A percentile compares a stretch with the other conserved stretches of the same genome.
Conservation (phyloP, 1,140 invertebrate species). For the Euglossa dilemma region DNA sequence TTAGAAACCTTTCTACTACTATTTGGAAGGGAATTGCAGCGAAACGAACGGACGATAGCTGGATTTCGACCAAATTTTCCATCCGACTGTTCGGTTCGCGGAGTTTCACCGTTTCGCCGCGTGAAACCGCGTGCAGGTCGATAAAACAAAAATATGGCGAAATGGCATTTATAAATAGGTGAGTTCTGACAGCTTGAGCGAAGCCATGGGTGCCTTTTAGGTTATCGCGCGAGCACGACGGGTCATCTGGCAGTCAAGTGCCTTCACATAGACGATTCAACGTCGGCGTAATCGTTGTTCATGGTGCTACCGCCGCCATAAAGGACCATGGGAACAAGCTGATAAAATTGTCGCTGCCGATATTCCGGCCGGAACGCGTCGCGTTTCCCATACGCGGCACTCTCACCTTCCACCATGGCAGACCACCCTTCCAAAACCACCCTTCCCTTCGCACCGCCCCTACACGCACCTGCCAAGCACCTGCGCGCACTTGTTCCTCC, state of each 20-base stretch:
- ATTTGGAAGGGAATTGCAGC: background rate
- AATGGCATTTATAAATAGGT: slow-evolving; percentile 81
- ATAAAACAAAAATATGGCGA: slow-evolving; percentile 66
- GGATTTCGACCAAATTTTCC: background rate
- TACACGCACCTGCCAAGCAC: slow-evolving; percentile 18
- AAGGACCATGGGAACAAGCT: slow-evolving; percentile 79
- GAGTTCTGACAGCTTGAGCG: slow-evolving; percentile 80
- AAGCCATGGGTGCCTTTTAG: slow-evolving; percentile 81
- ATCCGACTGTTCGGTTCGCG: background rate
- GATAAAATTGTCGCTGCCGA: slow-evolving; percentile 78
- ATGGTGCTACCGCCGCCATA: slow-evolving; percentile 78
- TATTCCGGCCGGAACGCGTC: slow-evolving; percentile 34
- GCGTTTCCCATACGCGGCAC: slow-evolving; percentile 13
- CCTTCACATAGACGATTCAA: slow-evolving; percentile 69
- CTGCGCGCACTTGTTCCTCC: slow-evolving; percentile 39
- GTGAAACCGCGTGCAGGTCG: background rate
- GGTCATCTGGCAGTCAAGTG: slow-evolving; percentile 84
- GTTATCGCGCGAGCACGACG: slow-evolving; percentile 80
- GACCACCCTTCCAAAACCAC: background rate
- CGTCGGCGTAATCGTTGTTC: slow-evolving; percentile 72
- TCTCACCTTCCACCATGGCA: slow-evolving; percentile 27
- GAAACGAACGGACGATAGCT: background rate
- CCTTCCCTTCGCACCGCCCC: background rate
- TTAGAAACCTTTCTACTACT: background rate
- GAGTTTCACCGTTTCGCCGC: background rate